Conservation (phyloP, 2,113 vertebrate genomes). For the Zosterops borbonicus region DNA sequence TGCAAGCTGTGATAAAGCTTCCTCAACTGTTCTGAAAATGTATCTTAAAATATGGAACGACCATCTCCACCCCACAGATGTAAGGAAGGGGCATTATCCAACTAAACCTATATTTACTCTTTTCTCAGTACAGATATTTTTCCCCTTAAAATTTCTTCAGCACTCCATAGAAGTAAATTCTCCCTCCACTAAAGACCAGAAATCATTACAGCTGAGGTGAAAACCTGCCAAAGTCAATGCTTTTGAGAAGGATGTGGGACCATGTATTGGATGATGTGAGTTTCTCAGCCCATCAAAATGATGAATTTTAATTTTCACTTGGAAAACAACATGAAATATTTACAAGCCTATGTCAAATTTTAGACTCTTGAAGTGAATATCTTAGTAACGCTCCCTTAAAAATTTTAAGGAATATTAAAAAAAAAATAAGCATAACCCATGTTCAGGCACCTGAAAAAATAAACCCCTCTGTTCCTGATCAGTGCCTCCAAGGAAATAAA, state of each 20-base stretch:
- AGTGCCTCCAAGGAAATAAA: neutral
- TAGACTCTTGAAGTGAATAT: neutral
- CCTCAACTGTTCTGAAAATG: neutral
- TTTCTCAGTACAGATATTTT: neutral
- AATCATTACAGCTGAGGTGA: neutral
- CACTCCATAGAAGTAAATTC: neutral
- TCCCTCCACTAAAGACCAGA: neutral
- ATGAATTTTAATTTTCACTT: neutral
- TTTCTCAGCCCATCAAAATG: neutral
- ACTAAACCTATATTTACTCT: neutral
- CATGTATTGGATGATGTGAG: neutral
- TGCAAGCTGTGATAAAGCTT: neutral
- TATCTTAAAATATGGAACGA: neutral
- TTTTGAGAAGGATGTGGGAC: neutral
- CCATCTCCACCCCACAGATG: neutral
- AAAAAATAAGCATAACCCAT: neutral
- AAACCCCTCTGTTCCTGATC: neutral
- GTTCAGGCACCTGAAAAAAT: neutral
- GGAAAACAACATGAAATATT: neutral
- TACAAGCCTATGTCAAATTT: neutral
- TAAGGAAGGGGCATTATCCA: neutral
- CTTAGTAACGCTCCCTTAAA: neutral
- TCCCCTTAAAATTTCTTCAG: neutral
- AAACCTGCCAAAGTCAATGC: neutral
- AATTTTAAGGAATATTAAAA: neutral